Percentiles rank a stretch among this genome's conserved stretches.
Conservation (phyloP, 2,888 invertebrate species). For the Eurytoma californica region DNA sequence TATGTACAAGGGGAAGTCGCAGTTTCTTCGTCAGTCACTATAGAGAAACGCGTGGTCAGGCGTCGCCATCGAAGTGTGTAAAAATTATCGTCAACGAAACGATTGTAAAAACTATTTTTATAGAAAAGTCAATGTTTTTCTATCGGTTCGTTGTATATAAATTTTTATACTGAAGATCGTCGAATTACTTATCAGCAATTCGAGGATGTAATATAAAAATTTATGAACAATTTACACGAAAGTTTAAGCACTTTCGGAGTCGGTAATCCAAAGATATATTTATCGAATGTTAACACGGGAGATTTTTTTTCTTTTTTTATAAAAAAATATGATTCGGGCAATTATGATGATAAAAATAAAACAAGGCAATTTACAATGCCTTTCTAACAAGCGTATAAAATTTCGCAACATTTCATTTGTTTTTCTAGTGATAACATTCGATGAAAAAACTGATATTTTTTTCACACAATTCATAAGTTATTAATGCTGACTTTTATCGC, state of each 20-base stretch:
- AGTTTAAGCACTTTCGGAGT: no score
- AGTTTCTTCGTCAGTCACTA: conserved; percentile 35
- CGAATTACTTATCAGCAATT: no score
- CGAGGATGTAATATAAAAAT: no score
- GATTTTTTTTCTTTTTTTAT: no score
- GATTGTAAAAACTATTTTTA: background rate
- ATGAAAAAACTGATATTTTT: background rate
- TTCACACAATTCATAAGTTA: background rate
- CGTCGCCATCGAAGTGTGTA: conserved; percentile 6
- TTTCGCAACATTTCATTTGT: no score
- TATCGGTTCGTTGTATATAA: background rate
- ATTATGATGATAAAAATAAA: no score
- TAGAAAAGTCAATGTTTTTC: conserved; percentile 6
- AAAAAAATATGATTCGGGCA: no score
- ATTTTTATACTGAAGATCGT: background rate
- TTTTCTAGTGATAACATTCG: background rate
- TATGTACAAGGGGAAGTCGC: conserved; percentile 39
- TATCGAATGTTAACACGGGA: no score
- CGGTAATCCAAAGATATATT: no score
- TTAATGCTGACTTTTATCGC: conserved; percentile 5
- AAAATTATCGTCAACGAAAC: conserved; percentile 16
- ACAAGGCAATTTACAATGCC: no score
- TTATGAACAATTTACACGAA: no score
- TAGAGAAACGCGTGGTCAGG: conserved; percentile 24
- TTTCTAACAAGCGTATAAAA: no score